phyloP scores from a whole-genome alignment of 2,797 vertebrate genomes.

The Chanos chanos region DNA sequence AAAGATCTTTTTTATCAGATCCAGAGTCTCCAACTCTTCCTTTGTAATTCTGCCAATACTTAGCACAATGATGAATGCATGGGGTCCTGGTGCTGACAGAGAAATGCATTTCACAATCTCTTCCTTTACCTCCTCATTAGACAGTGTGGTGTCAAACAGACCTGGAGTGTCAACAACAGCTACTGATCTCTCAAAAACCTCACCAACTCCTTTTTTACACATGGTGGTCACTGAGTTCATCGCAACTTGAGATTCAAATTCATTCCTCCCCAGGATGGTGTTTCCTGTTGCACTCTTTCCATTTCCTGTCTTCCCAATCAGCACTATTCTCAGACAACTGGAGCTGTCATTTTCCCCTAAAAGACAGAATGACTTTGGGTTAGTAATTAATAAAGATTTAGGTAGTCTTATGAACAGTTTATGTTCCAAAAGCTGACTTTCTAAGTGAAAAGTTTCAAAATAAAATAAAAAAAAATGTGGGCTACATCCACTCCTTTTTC shows the following conservation, averaged over 20 bases:
- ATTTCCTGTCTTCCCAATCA: constrained; percentile 17
- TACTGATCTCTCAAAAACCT: no score
- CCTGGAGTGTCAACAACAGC: no score
- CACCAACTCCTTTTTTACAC: background rate
- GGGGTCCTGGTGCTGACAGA: background rate
- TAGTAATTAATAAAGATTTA: background rate
- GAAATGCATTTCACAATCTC: background rate
- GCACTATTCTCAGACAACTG: background rate
- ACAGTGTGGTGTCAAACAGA: background rate
- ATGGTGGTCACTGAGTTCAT: background rate
- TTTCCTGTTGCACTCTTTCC: constrained; percentile 26
- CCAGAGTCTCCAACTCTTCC: accelerated
- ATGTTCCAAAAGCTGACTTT: no score
- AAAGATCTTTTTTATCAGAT: background rate
- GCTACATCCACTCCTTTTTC: no score
- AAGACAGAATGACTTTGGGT: background rate
- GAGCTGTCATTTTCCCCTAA: background rate
- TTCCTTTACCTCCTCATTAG: background rate
- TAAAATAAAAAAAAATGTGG: no score
- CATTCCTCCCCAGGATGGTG: background rate
- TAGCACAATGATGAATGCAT: constrained; percentile 6
- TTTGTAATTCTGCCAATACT: background rate
- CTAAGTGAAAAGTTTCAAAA: no score
- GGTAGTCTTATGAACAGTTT: background rate
- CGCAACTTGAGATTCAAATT: background rate